Evolutionary conservation across 2,888 invertebrate genomes (phyloP).

Genomic region (Drosophila mimica): DNA sequence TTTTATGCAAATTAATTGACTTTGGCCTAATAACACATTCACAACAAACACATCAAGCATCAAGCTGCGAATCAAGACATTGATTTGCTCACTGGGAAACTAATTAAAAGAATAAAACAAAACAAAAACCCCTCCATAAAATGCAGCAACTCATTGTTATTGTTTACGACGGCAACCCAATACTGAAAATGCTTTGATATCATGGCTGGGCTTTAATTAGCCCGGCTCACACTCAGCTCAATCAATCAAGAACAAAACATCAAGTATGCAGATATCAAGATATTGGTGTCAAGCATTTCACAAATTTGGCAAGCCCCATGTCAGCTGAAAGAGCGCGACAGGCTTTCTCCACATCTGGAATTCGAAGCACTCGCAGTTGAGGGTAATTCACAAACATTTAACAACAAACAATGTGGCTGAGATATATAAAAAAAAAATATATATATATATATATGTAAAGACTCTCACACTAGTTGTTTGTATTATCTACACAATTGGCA

Average conservation of each 20-base stretch:
- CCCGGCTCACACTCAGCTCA: conserved; percentile 16
- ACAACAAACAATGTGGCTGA: conserved; percentile 10
- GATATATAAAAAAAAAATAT: neutral
- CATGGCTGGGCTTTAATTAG: conserved; percentile 48
- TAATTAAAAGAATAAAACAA: conserved; percentile 49
- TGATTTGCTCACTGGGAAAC: conserved; percentile 8
- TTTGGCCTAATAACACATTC: conserved; percentile 24
- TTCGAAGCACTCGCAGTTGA: conserved; percentile 34
- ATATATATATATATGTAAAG: neutral
- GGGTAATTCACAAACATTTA: conserved; percentile 16
- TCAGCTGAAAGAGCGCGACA: conserved; percentile 16
- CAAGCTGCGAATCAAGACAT: conserved; percentile 12
- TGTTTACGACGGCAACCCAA: conserved; percentile 20
- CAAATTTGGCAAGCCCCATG: conserved; percentile 37
- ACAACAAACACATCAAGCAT: conserved; percentile 28
- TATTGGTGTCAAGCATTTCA: conserved; percentile 54
- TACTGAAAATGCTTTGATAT: conserved; percentile 30
- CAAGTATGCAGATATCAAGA: conserved; percentile 11
- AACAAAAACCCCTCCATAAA: conserved; percentile 13
- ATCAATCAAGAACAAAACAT: conserved; percentile 55
- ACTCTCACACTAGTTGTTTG: conserved; percentile 1
- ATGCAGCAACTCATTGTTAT: conserved; percentile 35
- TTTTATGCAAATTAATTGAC: conserved; percentile 71
- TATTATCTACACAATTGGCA: conserved; percentile 6
- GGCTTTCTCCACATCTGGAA: conserved; percentile 58